A percentile compares a stretch with the other conserved stretches of the same genome.
phyloP scores from a whole-genome alignment of 2,888 invertebrate genomes.

The Drosophila meridiana region DNA sequence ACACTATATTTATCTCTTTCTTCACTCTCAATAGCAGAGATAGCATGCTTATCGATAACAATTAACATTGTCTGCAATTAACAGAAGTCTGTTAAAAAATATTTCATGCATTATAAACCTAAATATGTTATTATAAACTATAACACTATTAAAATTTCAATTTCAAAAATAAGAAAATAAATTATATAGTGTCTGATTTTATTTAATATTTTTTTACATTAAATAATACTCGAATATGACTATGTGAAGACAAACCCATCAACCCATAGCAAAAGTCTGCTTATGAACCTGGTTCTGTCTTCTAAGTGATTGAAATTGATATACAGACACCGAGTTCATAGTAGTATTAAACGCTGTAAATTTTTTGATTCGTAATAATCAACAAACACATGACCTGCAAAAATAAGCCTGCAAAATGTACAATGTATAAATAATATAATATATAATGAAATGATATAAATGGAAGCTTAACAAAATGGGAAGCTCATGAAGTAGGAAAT shows the following conservation, averaged over 20 bases:
- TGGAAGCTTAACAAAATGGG: neutral
- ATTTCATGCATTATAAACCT: neutral
- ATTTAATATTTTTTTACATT: neutral
- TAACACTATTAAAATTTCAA: too few species aligned
- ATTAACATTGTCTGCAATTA: neutral
- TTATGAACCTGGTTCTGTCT: neutral
- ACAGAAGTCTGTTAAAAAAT: neutral
- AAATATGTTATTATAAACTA: neutral
- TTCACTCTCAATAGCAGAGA: conserved; percentile 2
- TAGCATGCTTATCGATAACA: conserved; percentile 12
- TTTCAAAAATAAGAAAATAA: too few species aligned
- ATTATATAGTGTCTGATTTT: neutral
- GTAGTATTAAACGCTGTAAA: neutral
- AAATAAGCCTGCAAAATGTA: neutral
- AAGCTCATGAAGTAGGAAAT: neutral
- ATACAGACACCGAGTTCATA: neutral
- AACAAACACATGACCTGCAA: neutral
- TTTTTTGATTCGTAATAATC: neutral
- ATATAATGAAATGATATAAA: neutral
- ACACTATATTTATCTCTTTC: conserved; percentile 7
- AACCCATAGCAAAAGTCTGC: neutral
- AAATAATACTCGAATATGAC: too few species aligned
- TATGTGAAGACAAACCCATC: neutral
- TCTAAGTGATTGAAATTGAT: neutral
- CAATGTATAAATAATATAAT: neutral